These are phyloP conservation scores for Sebastes matsubarae DNA, from an alignment of 2,797 vertebrate species.

Conservation along the genomic window DNA sequence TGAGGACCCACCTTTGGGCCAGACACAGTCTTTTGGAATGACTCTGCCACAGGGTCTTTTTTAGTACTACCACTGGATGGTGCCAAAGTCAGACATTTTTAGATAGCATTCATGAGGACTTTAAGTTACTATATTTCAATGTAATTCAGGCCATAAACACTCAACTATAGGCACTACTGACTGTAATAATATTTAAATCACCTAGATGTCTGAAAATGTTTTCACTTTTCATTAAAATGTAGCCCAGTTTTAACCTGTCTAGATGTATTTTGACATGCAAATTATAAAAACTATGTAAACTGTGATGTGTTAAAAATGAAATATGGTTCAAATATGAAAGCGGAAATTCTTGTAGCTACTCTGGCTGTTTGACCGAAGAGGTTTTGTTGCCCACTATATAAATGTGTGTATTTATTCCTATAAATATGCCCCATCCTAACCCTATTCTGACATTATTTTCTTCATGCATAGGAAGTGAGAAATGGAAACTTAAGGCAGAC, in stretches of 20 bases:
- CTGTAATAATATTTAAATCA: neutral
- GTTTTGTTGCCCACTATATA: neutral
- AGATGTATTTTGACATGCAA: neutral
- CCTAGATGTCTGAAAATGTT: neutral
- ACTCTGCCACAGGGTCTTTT: neutral
- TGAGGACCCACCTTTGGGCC: no score
- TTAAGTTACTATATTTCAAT: neutral
- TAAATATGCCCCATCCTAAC: neutral
- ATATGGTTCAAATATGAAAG: neutral
- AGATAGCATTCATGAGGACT: neutral
- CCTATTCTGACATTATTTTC: neutral
- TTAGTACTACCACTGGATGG: neutral
- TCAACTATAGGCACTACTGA: neutral
- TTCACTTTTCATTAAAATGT: neutral
- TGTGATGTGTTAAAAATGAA: neutral
- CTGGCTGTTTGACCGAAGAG: neutral
- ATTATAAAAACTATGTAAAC: neutral
- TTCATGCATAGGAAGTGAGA: neutral
- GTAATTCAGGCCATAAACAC: neutral
- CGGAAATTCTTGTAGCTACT: neutral
- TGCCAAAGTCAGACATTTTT: neutral
- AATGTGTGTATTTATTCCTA: neutral
- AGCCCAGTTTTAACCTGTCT: neutral
- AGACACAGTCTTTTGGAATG: no score
- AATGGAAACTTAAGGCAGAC: neutral